Evolutionary conservation across 2,113 vertebrate genomes (phyloP), one percentile per base, ranked within the genome.

Genomic region (Redunca redunca): DNA sequence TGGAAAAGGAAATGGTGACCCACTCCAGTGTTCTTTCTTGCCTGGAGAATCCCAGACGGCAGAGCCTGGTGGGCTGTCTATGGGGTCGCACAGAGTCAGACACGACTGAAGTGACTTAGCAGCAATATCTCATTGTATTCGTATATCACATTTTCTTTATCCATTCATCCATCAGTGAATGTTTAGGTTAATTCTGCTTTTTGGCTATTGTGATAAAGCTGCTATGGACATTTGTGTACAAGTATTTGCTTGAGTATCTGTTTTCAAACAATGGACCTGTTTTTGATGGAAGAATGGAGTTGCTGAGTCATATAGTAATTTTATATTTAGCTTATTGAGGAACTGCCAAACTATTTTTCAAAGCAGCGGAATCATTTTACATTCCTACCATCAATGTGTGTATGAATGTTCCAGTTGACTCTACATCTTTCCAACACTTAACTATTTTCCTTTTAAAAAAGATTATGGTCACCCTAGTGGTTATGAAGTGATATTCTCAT

Each of bases 201-300:
- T 81, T 81, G 90, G 25, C 58, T 87, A 53, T 71, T 36, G 50
- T 86, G 36, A 83, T 74, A 30, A 77, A 60, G 19, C 60, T 46
- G 60, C 60, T 83, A 3, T 60, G 84, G 71, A 58, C 84, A 83
- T 88, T 92, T 96, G 84, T 88, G 33, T 82, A n/a, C 77, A 71
- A 88, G 55, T 92, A 87, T 95, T 92, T 71, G 53, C 87, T 71
- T 90, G 94, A 95, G n/a, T 53, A 77, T 85, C 80, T 86, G 94
- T 91, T 86, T 94, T 94, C 85, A 88, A 94, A 88, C 11, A n/a
- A 26, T 90, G 43, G 88, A 77, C 33, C 19, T 85, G n/a, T 60
- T 95, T 88, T 71, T 62, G 71, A 12, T 82, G 74, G 26, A 71
- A 52, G n/a, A 82, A 58, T 58, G 84, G 43, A 88, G 52, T 96